phyloP scores from a whole-genome alignment of 1,140 invertebrate genomes.

The Macrostomum lignano region DNA sequence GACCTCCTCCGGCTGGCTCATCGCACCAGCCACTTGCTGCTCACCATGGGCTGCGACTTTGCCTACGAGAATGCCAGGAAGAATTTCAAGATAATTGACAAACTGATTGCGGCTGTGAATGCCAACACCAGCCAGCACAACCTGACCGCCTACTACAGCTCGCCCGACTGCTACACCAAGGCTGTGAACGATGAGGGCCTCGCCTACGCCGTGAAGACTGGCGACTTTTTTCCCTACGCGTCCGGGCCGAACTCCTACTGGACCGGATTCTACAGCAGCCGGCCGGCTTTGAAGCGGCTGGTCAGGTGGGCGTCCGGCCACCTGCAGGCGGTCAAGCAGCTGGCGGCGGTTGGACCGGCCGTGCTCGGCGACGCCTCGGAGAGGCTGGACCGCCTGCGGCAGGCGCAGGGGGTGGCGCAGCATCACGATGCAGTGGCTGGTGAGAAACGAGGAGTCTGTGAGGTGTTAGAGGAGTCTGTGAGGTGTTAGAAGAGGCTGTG shows the following conservation, averaged over 20 bases:
- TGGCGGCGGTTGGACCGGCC: background rate
- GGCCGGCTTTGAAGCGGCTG: slow-evolving; percentile 46
- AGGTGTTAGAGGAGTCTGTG: too few relatives aligned
- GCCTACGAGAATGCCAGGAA: slow-evolving; percentile 50
- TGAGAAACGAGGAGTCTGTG: too few relatives aligned
- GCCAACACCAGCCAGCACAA: too few relatives aligned
- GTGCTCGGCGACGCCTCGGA: too few relatives aligned
- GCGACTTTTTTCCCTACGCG: slow-evolving; percentile 74
- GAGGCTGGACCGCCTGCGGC: background rate
- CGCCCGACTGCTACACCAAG: slow-evolving; percentile 66
- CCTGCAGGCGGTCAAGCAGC: slow-evolving; percentile 28
- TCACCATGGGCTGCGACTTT: slow-evolving; percentile 81
- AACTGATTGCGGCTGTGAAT: slow-evolving; percentile 43
- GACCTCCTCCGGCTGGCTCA: slow-evolving; percentile 15
- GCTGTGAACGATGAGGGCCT: slow-evolving; percentile 39
- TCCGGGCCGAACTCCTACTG: slow-evolving; percentile 51
- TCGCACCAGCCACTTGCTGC: slow-evolving; percentile 40
- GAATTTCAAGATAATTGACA: slow-evolving; percentile 61
- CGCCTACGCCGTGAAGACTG: slow-evolving; percentile 39
- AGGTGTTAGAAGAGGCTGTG: too few relatives aligned
- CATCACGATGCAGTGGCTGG: slow-evolving; percentile 41
- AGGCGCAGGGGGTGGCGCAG: slow-evolving; percentile 46
- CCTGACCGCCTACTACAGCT: slow-evolving; percentile 61
- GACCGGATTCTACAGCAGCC: slow-evolving; percentile 76
- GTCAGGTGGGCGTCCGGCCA: slow-evolving; percentile 48